Conservation (phyloP, 2,888 invertebrate species). For the Lasius fuliginosus region DNA sequence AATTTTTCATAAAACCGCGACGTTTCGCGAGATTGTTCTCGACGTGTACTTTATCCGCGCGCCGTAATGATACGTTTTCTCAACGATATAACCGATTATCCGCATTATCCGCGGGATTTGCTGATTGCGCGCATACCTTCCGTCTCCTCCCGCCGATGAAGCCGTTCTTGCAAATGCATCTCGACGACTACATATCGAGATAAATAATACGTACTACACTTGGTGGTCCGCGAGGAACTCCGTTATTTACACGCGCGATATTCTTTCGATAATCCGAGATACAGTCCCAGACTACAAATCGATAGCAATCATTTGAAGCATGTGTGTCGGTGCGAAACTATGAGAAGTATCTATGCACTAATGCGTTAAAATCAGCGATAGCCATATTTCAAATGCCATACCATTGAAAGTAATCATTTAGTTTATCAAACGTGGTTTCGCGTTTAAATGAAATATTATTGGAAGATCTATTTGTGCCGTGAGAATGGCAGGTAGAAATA, state of each 20-base stretch:
- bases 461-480: not conserved
- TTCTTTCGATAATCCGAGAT: slow-evolving; percentile 36
- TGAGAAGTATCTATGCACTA: not conserved
- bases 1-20: slow-evolving; percentile 36
- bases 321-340: not conserved
- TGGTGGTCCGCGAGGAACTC: not conserved
- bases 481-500: not conserved
- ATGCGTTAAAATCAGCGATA: not conserved
- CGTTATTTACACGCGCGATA: slow-evolving; percentile 27
- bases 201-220: slow-evolving; percentile 29
- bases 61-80: slow-evolving; percentile 53
- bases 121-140: slow-evolving; percentile 16
- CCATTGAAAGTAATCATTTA: not conserved
- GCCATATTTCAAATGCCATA: not conserved
- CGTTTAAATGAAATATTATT: not conserved
- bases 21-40: slow-evolving; percentile 28
- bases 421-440: not conserved
- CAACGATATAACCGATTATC: slow-evolving; percentile 48
- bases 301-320: slow-evolving; percentile 6
- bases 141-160: slow-evolving; percentile 16
- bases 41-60: slow-evolving; percentile 24
- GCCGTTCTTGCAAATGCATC: slow-evolving; percentile 25
- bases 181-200: slow-evolving; percentile 4
- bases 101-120: slow-evolving; percentile 45
- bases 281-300: not conserved